Base-by-base conservation (phyloP, 2,113 vertebrate genomes). In the Murina feae region DNA sequence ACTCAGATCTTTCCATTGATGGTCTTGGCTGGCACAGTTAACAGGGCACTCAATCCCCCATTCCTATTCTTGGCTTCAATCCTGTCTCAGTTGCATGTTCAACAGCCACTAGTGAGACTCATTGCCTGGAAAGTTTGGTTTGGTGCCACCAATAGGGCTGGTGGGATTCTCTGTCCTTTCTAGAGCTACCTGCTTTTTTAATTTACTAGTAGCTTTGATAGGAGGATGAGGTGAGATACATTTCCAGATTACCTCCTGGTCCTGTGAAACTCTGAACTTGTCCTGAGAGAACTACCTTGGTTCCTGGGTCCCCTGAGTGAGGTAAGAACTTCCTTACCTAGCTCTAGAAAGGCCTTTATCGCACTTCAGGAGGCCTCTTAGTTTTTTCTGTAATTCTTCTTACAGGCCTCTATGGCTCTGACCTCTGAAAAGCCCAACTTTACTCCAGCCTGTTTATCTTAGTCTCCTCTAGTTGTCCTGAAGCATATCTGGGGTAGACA, bases 71-170 rank as follows among this genome's bases (percentile, higher is more conserved):
- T 96, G 93, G 89, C 82, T 66, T 90, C 68, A 37, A 16, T 87
- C n/a, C 42, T 93, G 91, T 96, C 86, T 83, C 47, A 83, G 39
- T 87, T 94, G 85, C 68, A 91, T 66, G 49, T 30, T 96, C 20
- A 39, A 82, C 86, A 68, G 88, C 5, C 28, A 16, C 78, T 90
- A 88, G 20, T 93, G 79, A 92, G 74, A 96, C 42, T 94, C 84
- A 93, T 85, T 94, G 90, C 85, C 91, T 96, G 42, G 81, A 92
- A 96, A 90, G 71, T 96, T 92, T 94, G 82, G 78, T 79, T 88
- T 95, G 79, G 66, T 88, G 60, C 86, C 89, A 96, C 60, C n/a
- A n/a, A 51, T 88, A 76, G 17, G 21, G 35, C 78, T 93, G 66
- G 84, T 96, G 87, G 78, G 86, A 93, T 69, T 93, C 68, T 53